Evolutionary conservation across 2,113 vertebrate genomes (phyloP).

Genomic region (Gobius niger): DNA sequence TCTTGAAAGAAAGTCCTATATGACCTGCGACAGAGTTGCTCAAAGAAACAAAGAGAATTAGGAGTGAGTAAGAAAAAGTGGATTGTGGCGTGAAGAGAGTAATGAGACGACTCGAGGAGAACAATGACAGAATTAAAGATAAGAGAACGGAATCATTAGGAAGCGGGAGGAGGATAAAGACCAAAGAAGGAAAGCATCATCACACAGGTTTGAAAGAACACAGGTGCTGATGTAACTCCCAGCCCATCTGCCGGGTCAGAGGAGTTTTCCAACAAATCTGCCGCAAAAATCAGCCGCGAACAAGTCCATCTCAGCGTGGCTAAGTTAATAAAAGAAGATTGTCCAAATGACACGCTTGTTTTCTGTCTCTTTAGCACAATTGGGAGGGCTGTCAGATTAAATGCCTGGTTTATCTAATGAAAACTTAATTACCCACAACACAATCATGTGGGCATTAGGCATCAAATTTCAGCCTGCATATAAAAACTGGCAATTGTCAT

Average conservation of each 20-base stretch:
- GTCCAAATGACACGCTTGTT: slow-evolving; percentile 21
- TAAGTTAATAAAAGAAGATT: slow-evolving; percentile 1
- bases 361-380: slow-evolving; percentile 11
- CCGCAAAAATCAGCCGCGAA: not conserved
- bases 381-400: slow-evolving; percentile 15
- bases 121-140: slow-evolving; percentile 24
- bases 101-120: no score
- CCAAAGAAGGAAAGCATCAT: slow-evolving; percentile 20
- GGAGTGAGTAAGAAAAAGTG: slow-evolving; percentile 9
- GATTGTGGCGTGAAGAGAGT: no score
- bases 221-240: not conserved
- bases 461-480: slow-evolving; percentile 17
- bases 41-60: no score
- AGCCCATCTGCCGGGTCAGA: slow-evolving; percentile 2
- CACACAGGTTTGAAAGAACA: not conserved
- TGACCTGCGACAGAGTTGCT: no score
- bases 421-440: slow-evolving; percentile 32
- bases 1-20: no score
- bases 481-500: slow-evolving; percentile 8
- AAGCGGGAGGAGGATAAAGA: slow-evolving; percentile 19
- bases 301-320: not conserved
- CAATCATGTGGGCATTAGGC: slow-evolving; percentile 17
- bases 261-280: not conserved
- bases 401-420: slow-evolving; percentile 12
- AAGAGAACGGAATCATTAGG: slow-evolving; percentile 50